Conservation (phyloP, 2,797 vertebrate genomes). For the Hozukius guyotensis region DNA sequence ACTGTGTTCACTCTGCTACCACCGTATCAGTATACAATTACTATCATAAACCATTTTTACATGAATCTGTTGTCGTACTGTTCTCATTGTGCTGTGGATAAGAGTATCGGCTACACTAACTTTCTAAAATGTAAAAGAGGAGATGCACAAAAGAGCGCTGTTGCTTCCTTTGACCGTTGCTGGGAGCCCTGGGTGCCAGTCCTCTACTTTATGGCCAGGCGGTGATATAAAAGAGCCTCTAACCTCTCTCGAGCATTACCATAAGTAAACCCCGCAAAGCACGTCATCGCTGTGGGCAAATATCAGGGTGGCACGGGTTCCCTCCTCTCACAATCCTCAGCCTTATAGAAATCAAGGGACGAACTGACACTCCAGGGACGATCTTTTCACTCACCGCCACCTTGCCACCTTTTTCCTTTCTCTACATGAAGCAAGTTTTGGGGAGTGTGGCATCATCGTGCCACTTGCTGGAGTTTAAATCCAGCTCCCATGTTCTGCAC, state of each 20-base stretch:
- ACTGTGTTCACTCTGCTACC: background rate
- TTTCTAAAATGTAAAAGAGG: background rate
- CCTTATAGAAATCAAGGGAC: slow-evolving; percentile 39
- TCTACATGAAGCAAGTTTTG: background rate
- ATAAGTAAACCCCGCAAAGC: slow-evolving; percentile 82
- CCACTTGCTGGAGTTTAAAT: slow-evolving; percentile 2
- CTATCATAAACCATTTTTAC: background rate
- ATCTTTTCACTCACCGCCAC: slow-evolving; percentile 18
- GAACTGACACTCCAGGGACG: slow-evolving; percentile 22
- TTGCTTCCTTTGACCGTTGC: slow-evolving; percentile 59
- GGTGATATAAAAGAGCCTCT: slow-evolving; percentile 76
- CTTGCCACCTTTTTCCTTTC: background rate
- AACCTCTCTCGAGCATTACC: slow-evolving; percentile 76
- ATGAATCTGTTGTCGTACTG: background rate
- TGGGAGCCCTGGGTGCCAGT: slow-evolving; percentile 62
- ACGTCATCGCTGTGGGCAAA: slow-evolving; percentile 76
- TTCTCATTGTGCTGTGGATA: background rate
- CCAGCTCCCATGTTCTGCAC: slow-evolving; percentile 7
- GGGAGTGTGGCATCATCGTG: background rate
- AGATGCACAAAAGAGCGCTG: slow-evolving; percentile 56
- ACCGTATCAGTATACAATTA: background rate
- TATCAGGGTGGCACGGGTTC: slow-evolving; percentile 72
- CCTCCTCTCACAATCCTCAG: slow-evolving; percentile 55
- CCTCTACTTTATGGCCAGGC: slow-evolving; percentile 61
- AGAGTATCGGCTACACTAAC: background rate